Evolutionary conservation across 1,140 invertebrate species (phyloP).

Genomic region (Pristionchus pacificus): DNA sequence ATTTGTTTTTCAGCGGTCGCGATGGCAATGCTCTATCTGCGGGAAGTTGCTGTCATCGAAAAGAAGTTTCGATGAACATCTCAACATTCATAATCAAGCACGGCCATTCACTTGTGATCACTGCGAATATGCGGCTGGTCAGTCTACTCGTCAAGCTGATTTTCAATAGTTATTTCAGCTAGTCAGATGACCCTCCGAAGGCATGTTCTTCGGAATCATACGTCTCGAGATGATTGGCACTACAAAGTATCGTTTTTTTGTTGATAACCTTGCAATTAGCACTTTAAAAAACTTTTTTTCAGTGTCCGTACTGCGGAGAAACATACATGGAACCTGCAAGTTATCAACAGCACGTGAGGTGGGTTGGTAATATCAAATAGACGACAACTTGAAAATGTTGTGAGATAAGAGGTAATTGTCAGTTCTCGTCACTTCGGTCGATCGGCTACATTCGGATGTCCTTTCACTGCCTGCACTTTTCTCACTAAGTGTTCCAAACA

Average conservation of each 20-base stretch:
- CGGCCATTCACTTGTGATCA: conserved; percentile 52
- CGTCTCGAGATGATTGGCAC: conserved; percentile 44
- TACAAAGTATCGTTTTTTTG: conserved; percentile 32
- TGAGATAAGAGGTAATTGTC: no score
- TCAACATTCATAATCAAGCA: conserved; percentile 46
- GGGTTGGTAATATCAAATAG: no score
- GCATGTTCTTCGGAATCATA: conserved; percentile 52
- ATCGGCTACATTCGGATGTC: conserved; percentile 54
- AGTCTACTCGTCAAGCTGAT: neutral
- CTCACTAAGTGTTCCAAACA: conserved; percentile 50
- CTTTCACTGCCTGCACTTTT: conserved; percentile 41
- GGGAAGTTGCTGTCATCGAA: conserved; percentile 52
- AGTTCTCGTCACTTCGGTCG: conserved; percentile 40
- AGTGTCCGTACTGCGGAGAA: conserved; percentile 52
- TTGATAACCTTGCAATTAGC: neutral
- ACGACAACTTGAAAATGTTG: no score
- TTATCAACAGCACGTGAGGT: conserved; percentile 54
- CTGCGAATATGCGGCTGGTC: conserved; percentile 55
- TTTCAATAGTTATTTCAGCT: conserved; percentile 39
- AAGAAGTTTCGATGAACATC: conserved; percentile 51
- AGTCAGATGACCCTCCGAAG: conserved; percentile 56
- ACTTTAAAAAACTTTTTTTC: neutral
- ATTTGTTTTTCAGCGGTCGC: no score
- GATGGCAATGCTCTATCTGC: no score
- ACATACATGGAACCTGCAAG: conserved; percentile 55